A percentile compares a stretch with the other conserved stretches of the same genome.
Conservation (phyloP, 2,797 vertebrate species). For the Syngnathus acus region DNA sequence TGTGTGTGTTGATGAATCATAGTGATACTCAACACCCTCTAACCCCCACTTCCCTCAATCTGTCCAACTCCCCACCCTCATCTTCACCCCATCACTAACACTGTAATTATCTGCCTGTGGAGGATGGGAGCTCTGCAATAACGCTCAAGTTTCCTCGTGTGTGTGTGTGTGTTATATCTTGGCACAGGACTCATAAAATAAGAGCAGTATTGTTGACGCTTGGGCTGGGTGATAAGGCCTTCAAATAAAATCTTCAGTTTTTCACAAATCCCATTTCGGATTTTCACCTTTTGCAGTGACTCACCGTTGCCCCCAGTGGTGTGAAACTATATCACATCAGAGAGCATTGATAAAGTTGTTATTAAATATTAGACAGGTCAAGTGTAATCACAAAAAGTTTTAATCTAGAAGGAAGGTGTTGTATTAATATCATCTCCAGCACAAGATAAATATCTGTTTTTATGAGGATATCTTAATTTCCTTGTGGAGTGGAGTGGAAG, state of each 20-base stretch:
- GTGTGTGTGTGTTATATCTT: background rate
- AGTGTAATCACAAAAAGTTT: background rate
- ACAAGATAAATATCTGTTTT: background rate
- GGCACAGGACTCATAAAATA: background rate
- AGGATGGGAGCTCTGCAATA: conserved; percentile 61
- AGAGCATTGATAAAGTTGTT: background rate
- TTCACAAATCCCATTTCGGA: background rate
- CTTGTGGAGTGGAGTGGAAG: background rate
- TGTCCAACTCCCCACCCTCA: conserved; percentile 42
- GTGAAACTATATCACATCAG: background rate
- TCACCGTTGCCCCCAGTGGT: background rate
- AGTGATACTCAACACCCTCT: conserved; percentile 35
- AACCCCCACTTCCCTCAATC: conserved; percentile 13
- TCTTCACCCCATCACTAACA: conserved; percentile 60
- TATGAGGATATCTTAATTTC: background rate
- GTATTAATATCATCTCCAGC: background rate
- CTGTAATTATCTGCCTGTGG: conserved; percentile 65
- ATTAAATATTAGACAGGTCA: background rate
- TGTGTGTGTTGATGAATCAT: conserved; percentile 63
- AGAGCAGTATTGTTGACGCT: background rate
- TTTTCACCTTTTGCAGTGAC: background rate
- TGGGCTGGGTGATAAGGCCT: background rate
- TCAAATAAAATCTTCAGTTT: background rate
- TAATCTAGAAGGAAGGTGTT: conserved; percentile 1
- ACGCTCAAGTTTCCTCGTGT: conserved; percentile 46